phyloP scores from a whole-genome alignment of 2,797 vertebrate genomes.

The Octomys mimax region DNA sequence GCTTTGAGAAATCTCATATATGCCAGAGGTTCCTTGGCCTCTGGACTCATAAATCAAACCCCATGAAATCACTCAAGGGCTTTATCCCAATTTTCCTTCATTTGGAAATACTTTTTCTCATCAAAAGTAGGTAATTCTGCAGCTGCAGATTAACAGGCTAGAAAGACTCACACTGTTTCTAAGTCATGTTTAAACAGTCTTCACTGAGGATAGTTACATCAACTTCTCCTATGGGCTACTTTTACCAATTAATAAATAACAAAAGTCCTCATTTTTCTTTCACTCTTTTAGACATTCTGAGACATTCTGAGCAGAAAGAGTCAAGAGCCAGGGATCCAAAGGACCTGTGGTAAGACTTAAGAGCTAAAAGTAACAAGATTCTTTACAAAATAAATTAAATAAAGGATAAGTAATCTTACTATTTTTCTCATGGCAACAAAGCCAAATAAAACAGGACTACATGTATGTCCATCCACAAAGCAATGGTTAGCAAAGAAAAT shows the following conservation, averaged over 20 bases:
- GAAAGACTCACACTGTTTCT: conserved; percentile 9
- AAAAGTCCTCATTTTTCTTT: conserved; percentile 43
- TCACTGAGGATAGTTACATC: conserved; percentile 15
- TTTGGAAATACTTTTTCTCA: conserved; percentile 2
- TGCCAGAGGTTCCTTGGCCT: neutral
- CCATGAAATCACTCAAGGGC: neutral
- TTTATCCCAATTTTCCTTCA: conserved; percentile 9
- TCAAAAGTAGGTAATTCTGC: neutral
- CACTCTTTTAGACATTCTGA: conserved; percentile 38
- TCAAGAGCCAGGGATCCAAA: conserved; percentile 40
- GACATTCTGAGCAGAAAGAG: neutral
- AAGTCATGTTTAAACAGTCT: conserved; percentile 25
- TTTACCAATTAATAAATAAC: conserved; percentile 48
- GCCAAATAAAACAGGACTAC: neutral
- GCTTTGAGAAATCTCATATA: conserved; percentile 24
- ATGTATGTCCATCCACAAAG: neutral
- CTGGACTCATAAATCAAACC: neutral
- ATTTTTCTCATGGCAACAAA: conserved; percentile 44
- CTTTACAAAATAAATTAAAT: conserved; percentile 11
- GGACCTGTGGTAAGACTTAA: conserved; percentile 10
- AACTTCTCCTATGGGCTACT: neutral
- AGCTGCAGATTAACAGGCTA: conserved; percentile 31
- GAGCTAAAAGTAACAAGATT: conserved; percentile 43
- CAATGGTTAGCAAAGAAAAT: neutral
- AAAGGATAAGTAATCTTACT: conserved; percentile 28